phyloP scores from a whole-genome alignment of 2,888 invertebrate genomes.

The Tetragonisca angustula region DNA sequence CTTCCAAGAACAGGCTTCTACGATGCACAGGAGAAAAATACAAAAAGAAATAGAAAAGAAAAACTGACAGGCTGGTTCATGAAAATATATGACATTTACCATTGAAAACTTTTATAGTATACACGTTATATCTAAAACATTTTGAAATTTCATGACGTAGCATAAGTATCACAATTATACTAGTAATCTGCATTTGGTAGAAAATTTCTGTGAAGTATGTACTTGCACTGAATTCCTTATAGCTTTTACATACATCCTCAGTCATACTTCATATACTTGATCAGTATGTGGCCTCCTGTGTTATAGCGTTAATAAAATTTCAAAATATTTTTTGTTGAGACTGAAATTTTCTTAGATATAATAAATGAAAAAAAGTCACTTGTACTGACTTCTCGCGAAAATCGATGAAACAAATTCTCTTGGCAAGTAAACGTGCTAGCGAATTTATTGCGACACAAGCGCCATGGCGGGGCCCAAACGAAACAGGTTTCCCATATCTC shows the following conservation, averaged over 20 bases:
- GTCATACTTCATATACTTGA: neutral
- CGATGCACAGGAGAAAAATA: neutral
- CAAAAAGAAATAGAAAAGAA: neutral
- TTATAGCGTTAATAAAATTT: neutral
- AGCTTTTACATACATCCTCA: neutral
- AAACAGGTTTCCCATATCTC: conserved; percentile 38
- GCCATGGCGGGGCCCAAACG: neutral
- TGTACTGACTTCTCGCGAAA: neutral
- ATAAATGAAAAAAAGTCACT: neutral
- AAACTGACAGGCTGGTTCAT: neutral
- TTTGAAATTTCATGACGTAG: neutral
- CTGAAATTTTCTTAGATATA: too few relatives aligned
- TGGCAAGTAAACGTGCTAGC: neutral
- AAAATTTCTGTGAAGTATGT: neutral
- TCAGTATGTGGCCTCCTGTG: neutral
- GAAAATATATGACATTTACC: neutral
- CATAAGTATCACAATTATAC: neutral
- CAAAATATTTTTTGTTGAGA: neutral
- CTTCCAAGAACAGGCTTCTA: neutral
- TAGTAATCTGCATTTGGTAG: neutral
- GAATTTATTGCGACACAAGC: conserved; percentile 36
- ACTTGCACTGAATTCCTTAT: neutral
- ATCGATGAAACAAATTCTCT: conserved; percentile 10
- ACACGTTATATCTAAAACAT: neutral
- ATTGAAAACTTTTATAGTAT: neutral